A percentile compares a stretch with the other conserved stretches of the same genome.
These are phyloP conservation scores for Dolichoris vasculosae DNA, from an alignment of 1,140 invertebrate species.

Conservation along the genomic window DNA sequence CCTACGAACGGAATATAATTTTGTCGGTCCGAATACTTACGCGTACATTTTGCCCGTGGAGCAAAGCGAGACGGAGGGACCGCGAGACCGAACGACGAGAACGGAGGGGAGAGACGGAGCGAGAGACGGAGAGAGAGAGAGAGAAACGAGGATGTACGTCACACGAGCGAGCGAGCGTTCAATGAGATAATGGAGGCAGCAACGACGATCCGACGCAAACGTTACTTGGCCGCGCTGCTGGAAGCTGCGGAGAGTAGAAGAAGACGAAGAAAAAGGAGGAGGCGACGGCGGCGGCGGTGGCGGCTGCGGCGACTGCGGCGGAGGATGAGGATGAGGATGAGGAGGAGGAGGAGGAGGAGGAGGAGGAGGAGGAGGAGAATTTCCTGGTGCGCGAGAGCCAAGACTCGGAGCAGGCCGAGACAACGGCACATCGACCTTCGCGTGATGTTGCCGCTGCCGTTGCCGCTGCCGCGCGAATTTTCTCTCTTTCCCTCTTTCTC, in stretches of 20 bases:
- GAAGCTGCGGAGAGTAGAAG: slow-evolving; percentile 29
- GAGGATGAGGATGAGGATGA: too few relatives aligned
- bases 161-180: slow-evolving; percentile 19
- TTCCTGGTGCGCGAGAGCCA: slow-evolving; percentile 53
- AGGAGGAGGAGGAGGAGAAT: slow-evolving; percentile 54
- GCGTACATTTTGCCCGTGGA: not conserved
- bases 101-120: not conserved
- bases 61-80: not conserved
- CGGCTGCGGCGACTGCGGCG: too few relatives aligned
- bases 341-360: not conserved
- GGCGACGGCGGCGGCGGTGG: not conserved
- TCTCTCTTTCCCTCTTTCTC: not conserved
- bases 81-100: not conserved
- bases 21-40: not conserved
- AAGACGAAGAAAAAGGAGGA: not conserved
- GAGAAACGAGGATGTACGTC: slow-evolving; percentile 26
- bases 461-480: slow-evolving; percentile 13
- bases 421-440: slow-evolving; percentile 64
- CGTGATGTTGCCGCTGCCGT: slow-evolving; percentile 39
- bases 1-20: not conserved
- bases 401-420: slow-evolving; percentile 39
- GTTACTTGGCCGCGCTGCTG: slow-evolving; percentile 32
- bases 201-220: slow-evolving; percentile 32
- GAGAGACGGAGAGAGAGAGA: not conserved
- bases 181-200: slow-evolving; percentile 48